These are phyloP conservation scores for Enoplosus armatus DNA, from an alignment of 2,797 vertebrate species.

Conservation along the genomic window DNA sequence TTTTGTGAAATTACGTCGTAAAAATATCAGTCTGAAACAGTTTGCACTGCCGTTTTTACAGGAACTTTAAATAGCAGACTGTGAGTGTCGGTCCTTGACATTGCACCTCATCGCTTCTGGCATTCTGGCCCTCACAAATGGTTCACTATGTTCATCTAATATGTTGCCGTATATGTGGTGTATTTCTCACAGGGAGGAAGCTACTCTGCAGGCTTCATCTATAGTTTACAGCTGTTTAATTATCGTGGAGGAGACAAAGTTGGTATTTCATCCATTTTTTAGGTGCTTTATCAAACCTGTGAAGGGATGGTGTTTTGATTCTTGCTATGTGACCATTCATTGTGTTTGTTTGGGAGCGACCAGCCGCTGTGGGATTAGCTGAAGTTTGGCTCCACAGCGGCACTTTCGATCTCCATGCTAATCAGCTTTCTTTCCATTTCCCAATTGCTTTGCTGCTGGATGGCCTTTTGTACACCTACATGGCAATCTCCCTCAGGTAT, in stretches of 20 bases:
- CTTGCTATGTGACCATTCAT: slow-evolving; percentile 14
- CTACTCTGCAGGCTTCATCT: not conserved
- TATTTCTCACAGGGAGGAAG: slow-evolving; percentile 1
- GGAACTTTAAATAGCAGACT: slow-evolving; percentile 1
- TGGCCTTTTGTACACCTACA: slow-evolving; percentile 66
- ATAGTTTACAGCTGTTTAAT: slow-evolving; percentile 1
- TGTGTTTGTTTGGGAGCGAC: slow-evolving; percentile 51
- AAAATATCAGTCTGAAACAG: not conserved
- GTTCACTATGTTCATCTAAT: not conserved
- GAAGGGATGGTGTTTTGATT: slow-evolving; percentile 28
- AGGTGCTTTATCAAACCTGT: slow-evolving; percentile 34
- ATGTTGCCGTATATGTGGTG: too few species aligned
- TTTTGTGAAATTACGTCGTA: not conserved
- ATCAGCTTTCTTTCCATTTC: slow-evolving; percentile 64
- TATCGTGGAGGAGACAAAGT: slow-evolving; percentile 5
- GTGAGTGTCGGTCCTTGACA: not conserved
- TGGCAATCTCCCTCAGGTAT: slow-evolving; percentile 73
- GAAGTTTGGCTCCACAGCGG: slow-evolving; percentile 43
- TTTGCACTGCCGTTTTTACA: not conserved
- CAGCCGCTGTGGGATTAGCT: slow-evolving; percentile 55
- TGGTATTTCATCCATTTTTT: slow-evolving; percentile 33
- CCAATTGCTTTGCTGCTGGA: slow-evolving; percentile 42
- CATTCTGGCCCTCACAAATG: not conserved
- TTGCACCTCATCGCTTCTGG: slow-evolving; percentile 10
- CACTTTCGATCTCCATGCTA: slow-evolving; percentile 69